Evolutionary conservation across 2,797 vertebrate species (phyloP).

Genomic region (Poeciliopsis presidionis): DNA sequence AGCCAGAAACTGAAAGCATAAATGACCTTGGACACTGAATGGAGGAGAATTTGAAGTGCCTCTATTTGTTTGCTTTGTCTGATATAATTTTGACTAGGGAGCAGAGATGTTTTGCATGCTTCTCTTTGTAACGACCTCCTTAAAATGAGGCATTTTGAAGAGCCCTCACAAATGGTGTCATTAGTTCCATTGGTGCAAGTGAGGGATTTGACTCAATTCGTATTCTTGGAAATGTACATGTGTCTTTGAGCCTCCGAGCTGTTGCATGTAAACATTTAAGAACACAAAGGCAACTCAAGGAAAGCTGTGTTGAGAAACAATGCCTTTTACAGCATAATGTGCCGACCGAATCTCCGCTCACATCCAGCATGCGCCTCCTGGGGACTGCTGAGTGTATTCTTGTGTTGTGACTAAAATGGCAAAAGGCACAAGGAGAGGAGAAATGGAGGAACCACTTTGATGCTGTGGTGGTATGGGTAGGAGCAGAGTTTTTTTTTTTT

Average conservation of each 20-base stretch:
- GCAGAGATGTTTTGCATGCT: slow-evolving; percentile 31
- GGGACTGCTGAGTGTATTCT: slow-evolving; percentile 80
- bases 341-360: slow-evolving; percentile 71
- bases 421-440: slow-evolving; percentile 70
- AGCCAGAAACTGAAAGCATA: slow-evolving; percentile 45
- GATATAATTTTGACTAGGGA: slow-evolving; percentile 60
- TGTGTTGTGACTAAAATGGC: slow-evolving; percentile 82
- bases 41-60: slow-evolving; percentile 30
- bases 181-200: slow-evolving; percentile 57
- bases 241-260: slow-evolving; percentile 77
- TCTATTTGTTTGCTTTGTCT: slow-evolving; percentile 61
- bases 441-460: slow-evolving; percentile 58
- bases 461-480: slow-evolving; percentile 23
- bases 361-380: slow-evolving; percentile 77
- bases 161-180: slow-evolving; percentile 57
- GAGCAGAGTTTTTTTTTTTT: slow-evolving; percentile 3
- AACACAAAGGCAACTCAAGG: slow-evolving; percentile 78
- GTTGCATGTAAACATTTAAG: slow-evolving; percentile 85
- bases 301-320: slow-evolving; percentile 76
- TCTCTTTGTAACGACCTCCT: slow-evolving; percentile 50
- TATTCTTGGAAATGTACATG: slow-evolving; percentile 73
- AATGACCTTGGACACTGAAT: slow-evolving; percentile 60
- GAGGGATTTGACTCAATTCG: slow-evolving; percentile 57
- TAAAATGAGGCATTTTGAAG: slow-evolving; percentile 48
- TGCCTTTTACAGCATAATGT: slow-evolving; percentile 77